Percentiles rank a stretch among this genome's conserved stretches.
Evolutionary conservation across 2,113 vertebrate genomes (phyloP).

Genomic region (Bettongia penicillata): DNA sequence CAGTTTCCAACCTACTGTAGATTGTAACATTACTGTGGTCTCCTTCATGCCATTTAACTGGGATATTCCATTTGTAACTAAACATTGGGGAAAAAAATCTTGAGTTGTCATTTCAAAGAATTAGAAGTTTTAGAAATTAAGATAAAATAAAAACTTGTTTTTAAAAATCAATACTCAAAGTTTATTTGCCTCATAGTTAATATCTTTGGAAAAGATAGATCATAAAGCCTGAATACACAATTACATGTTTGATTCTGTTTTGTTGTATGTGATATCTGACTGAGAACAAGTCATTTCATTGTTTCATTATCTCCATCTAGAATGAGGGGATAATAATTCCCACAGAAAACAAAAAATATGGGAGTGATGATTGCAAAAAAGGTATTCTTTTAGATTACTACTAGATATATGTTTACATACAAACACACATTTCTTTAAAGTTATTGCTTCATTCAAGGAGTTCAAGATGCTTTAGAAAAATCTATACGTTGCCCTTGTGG

Average conservation of each 20-base stretch:
- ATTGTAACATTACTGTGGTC: conserved; percentile 40
- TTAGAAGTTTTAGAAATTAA: conserved; percentile 32
- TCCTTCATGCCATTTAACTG: conserved; percentile 87
- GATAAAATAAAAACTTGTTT: not conserved
- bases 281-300: not conserved
- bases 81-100: conserved; percentile 65
- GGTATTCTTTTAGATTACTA: not conserved
- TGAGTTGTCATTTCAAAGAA: conserved; percentile 51
- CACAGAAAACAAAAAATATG: conserved; percentile 6
- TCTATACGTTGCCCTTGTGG: conserved; percentile 14
- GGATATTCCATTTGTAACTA: conserved; percentile 97
- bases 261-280: not conserved
- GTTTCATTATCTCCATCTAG: conserved; percentile 13
- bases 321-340: not conserved
- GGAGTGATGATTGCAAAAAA: not conserved
- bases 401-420: not conserved
- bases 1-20: conserved; percentile 82
- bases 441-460: not conserved
- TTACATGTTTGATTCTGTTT: not conserved
- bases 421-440: not conserved
- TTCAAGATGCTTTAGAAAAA: not conserved
- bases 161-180: conserved; percentile 4
- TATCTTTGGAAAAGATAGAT: not conserved
- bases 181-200: not conserved
- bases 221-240: not conserved